A percentile compares a stretch with the other conserved stretches of the same genome.
Conservation (phyloP, 1,140 invertebrate species). For the Philopotamus ludificatus region DNA sequence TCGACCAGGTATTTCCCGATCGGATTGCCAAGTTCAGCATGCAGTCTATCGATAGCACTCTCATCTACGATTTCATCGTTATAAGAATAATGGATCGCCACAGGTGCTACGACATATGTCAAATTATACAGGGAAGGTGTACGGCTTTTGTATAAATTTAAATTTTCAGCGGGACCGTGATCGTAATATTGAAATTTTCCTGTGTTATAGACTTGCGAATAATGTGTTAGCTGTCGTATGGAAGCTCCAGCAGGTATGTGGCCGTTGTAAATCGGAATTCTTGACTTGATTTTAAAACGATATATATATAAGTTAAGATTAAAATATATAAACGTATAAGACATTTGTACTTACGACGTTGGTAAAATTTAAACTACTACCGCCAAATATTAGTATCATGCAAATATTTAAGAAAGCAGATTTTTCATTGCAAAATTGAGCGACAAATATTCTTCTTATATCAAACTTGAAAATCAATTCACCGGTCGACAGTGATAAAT, state of each 20-base stretch:
- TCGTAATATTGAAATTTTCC: slow-evolving; percentile 54
- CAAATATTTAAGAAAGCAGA: slow-evolving; percentile 54
- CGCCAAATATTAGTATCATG: slow-evolving; percentile 60
- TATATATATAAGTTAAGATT: not conserved
- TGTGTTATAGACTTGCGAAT: slow-evolving; percentile 59
- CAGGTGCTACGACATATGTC: slow-evolving; percentile 59
- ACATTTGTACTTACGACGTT: slow-evolving; percentile 54
- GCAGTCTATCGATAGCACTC: slow-evolving; percentile 51
- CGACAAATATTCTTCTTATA: not conserved
- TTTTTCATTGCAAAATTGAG: not conserved
- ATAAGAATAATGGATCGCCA: slow-evolving; percentile 63
- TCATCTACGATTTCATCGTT: slow-evolving; percentile 62
- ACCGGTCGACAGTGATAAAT: not conserved
- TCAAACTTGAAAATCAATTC: not conserved
- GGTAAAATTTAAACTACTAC: slow-evolving; percentile 56
- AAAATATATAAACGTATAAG: not conserved
- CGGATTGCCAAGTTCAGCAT: not conserved
- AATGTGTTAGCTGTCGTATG: slow-evolving; percentile 72
- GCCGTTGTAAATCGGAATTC: slow-evolving; percentile 70
- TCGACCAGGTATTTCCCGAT: not conserved
- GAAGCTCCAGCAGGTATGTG: slow-evolving; percentile 81
- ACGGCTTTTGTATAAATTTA: slow-evolving; percentile 49
- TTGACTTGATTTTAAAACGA: not conserved
- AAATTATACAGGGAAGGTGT: slow-evolving; percentile 64
- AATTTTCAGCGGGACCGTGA: slow-evolving; percentile 50